Conservation (phyloP, 92 coral and sea anemone species). For the Paragorgia papillata region DNA sequence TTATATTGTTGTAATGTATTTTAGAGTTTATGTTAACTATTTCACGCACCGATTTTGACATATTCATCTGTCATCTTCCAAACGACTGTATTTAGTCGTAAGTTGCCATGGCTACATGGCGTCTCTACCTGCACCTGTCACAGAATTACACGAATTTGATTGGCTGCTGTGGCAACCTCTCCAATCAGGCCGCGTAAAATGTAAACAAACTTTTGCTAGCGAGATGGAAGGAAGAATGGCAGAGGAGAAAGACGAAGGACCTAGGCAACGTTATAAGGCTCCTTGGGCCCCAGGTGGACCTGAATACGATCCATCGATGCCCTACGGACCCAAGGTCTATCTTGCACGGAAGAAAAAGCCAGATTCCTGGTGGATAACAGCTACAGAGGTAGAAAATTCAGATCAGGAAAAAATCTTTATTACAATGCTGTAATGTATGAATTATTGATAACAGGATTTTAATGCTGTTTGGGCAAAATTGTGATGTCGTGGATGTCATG, state of each 20-base stretch:
- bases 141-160: conserved; percentile 42
- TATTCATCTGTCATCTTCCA: too few species aligned
- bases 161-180: conserved; percentile 15
- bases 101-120: background rate
- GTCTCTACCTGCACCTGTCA: conserved; percentile 42
- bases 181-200: conserved; percentile 28
- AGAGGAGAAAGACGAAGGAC: conserved; percentile 70
- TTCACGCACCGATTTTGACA: too few species aligned
- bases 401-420: too few species aligned
- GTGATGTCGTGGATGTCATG: too few species aligned
- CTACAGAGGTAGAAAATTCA: conserved; percentile 71
- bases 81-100: too few species aligned
- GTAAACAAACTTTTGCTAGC: conserved; percentile 7
- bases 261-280: conserved; percentile 67
- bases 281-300: conserved; percentile 91
- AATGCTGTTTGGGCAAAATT: background rate
- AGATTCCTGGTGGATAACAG: conserved; percentile 98
- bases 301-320: conserved; percentile 90
- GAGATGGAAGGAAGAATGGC: conserved; percentile 62
- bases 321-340: conserved; percentile 92
- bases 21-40: too few species aligned
- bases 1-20: too few species aligned
- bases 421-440: too few species aligned
- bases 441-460: background rate
- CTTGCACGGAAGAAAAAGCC: conserved; percentile 91